phyloP scores from a whole-genome alignment of 2,113 vertebrate genomes.

The Meleagris gallopavo region DNA sequence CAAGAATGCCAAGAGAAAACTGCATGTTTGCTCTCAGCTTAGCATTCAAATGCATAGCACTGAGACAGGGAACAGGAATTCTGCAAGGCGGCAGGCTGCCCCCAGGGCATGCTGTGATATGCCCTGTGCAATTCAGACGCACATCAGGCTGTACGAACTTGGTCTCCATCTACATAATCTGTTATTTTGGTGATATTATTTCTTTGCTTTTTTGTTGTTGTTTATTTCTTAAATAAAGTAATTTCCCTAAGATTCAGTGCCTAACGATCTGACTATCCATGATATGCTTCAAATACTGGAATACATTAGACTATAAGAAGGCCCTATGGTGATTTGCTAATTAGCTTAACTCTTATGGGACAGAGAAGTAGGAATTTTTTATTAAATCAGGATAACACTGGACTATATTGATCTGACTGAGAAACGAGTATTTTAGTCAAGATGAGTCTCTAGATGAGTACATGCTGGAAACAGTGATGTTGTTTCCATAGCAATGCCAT shows the following conservation, averaged over 20 bases:
- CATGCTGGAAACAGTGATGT: conserved; percentile 18
- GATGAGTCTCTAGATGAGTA: conserved; percentile 57
- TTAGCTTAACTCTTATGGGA: conserved; percentile 66
- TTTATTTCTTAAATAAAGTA: conserved; percentile 28
- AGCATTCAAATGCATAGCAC: not conserved
- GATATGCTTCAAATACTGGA: conserved; percentile 46
- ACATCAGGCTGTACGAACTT: not conserved
- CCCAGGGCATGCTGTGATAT: not conserved
- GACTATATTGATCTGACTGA: conserved; percentile 55
- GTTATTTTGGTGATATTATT: not conserved
- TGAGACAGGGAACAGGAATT: not conserved
- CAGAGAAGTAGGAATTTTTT: conserved; percentile 43
- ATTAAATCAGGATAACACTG: conserved; percentile 61
- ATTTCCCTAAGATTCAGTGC: conserved; percentile 2
- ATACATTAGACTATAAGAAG: conserved; percentile 47
- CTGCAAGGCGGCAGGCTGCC: not conserved
- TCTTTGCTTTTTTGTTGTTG: not conserved
- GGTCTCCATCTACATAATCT: not conserved
- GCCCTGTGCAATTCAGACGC: not conserved
- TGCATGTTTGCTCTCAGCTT: not conserved
- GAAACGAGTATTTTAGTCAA: conserved; percentile 54
- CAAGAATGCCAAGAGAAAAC: not conserved
- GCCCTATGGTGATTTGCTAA: conserved; percentile 57
- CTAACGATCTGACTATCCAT: conserved; percentile 7
- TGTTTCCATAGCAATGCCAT: conserved; percentile 72